These are phyloP conservation scores for Hoplias malabaricus DNA, from an alignment of 2,113 vertebrate genomes.

Conservation along the genomic window DNA sequence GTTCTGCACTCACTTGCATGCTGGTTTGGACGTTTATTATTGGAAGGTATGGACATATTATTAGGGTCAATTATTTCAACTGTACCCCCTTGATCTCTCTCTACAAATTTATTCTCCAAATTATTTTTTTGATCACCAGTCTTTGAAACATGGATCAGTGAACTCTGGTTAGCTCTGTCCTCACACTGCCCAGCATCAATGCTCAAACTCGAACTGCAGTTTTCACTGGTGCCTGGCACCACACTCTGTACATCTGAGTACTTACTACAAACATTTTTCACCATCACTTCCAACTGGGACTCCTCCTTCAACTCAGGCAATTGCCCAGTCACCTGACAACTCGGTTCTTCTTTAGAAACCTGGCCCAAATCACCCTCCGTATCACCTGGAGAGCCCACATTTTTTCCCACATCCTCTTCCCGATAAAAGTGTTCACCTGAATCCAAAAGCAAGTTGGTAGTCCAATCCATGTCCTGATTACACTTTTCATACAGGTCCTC, in stretches of 20 bases:
- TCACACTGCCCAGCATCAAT: not conserved
- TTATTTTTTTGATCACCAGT: not conserved
- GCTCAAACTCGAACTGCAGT: not conserved
- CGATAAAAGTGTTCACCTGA: constrained; percentile 81
- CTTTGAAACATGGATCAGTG: not conserved
- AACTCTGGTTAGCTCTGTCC: not conserved
- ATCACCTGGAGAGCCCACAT: not conserved
- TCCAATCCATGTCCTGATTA: constrained; percentile 91
- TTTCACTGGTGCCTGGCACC: not conserved
- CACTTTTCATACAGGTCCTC: constrained; percentile 95
- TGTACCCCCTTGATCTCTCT: not conserved
- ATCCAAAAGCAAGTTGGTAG: constrained; percentile 90
- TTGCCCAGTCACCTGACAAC: not conserved
- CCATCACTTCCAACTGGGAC: not conserved
- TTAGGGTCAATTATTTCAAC: not conserved
- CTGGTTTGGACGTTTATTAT: not conserved
- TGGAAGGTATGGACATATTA: not conserved
- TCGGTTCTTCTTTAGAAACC: not conserved
- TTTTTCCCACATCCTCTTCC: constrained; percentile 25
- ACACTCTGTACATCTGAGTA: not conserved
- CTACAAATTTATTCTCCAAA: constrained; percentile 7
- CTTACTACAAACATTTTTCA: not conserved
- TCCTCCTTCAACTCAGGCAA: not conserved
- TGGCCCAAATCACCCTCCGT: not conserved
- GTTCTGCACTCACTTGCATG: not conserved